Evolutionary conservation across 2,113 vertebrate genomes (phyloP).

Genomic region (Nothocercus nigrocapillus): DNA sequence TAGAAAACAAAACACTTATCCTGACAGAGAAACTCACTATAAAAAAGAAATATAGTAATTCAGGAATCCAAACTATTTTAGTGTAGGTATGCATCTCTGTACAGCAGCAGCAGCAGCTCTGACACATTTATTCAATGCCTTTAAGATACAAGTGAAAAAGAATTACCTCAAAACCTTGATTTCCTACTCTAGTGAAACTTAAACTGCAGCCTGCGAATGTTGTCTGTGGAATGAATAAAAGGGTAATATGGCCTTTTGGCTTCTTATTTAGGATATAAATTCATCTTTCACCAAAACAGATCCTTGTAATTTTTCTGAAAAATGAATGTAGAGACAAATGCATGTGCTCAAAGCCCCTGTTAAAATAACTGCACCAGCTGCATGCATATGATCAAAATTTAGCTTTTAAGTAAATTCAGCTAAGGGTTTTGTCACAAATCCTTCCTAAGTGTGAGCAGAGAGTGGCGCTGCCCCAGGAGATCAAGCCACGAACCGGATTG

Average conservation of each 20-base stretch:
- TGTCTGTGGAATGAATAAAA: constrained; percentile 42
- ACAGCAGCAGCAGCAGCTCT: neutral
- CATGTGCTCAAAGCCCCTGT: neutral
- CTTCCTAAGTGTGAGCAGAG: neutral
- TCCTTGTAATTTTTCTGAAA: neutral
- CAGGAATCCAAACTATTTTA: neutral
- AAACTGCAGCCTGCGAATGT: neutral
- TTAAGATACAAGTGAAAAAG: neutral
- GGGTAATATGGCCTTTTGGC: constrained; percentile 9
- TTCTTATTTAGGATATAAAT: constrained; percentile 15
- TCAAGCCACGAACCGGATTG: neutral
- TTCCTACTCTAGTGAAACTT: neutral
- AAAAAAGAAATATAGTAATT: neutral
- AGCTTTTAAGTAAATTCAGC: neutral
- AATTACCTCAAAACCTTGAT: neutral
- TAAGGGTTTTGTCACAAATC: neutral
- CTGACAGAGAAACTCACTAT: neutral
- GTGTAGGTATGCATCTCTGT: neutral
- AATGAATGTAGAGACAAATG: constrained; percentile 2
- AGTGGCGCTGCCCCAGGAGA: neutral
- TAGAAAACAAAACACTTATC: neutral
- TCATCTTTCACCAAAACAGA: neutral
- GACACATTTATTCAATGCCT: neutral
- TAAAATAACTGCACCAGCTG: neutral
- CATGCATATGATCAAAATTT: neutral